Evolutionary conservation across 2,113 vertebrate genomes (phyloP).

Genomic region (Martes martes): DNA sequence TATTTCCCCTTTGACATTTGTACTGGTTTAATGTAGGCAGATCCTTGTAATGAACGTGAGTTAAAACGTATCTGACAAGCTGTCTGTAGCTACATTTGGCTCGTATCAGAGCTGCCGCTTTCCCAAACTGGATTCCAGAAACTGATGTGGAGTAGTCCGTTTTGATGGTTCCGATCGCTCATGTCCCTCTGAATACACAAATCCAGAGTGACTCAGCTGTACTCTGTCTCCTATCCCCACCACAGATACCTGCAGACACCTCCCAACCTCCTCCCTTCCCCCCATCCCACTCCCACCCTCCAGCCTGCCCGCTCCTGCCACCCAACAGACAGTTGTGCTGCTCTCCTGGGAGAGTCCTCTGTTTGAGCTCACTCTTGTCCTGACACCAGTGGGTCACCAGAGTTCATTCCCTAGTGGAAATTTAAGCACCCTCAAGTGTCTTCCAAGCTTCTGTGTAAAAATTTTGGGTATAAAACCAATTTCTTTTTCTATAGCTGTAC

Average conservation of each 20-base stretch:
- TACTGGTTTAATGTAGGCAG: background rate
- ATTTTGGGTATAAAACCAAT: background rate
- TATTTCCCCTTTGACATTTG: background rate
- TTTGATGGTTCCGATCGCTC: background rate
- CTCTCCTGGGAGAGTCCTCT: background rate
- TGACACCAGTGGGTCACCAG: too few relatives aligned
- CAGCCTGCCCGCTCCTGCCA: too few relatives aligned
- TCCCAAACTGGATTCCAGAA: background rate
- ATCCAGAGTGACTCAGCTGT: background rate
- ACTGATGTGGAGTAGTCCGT: too few relatives aligned
- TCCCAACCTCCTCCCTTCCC: background rate
- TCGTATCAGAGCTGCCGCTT: background rate
- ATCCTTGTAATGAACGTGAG: background rate
- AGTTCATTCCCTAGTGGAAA: background rate
- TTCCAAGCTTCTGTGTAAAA: background rate
- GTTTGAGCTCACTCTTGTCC: background rate
- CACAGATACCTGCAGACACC: background rate
- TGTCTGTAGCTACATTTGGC: background rate
- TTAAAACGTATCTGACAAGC: background rate
- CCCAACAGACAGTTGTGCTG: background rate
- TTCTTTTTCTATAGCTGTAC: background rate
- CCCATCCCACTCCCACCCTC: background rate
- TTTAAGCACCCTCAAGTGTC: background rate
- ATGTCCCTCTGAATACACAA: background rate
- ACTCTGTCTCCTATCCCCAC: too few relatives aligned